Evolutionary conservation across 2,888 invertebrate species (phyloP).

Genomic region (Agrenia bidenticulata): DNA sequence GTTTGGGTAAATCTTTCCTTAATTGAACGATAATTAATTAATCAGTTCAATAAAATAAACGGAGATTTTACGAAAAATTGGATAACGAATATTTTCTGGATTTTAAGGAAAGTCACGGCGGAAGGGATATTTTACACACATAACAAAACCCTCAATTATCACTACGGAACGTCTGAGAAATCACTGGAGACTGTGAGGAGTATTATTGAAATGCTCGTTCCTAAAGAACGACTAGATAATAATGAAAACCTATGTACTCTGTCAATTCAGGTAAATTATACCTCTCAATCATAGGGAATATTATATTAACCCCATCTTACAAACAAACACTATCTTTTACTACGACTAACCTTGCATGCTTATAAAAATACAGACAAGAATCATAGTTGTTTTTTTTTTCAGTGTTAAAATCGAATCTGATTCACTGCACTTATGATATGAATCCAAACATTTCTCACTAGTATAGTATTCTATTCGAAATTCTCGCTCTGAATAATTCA

Average conservation of each 20-base stretch:
- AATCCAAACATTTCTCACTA: no score
- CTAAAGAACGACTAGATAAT: constrained; percentile 23
- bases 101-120: constrained; percentile 38
- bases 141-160: constrained; percentile 37
- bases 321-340: no score
- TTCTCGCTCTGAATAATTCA: no score
- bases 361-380: no score
- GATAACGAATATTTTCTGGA: no score
- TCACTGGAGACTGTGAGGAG: constrained; percentile 29
- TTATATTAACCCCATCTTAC: no score
- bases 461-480: no score
- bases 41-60: background rate
- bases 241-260: constrained; percentile 33
- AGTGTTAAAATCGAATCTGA: no score
- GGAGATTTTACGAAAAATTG: constrained; percentile 2
- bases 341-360: no score
- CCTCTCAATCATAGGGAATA: background rate
- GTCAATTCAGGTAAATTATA: constrained; percentile 27
- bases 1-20: constrained; percentile 17
- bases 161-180: constrained; percentile 35
- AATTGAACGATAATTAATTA: no score
- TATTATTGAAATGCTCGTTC: constrained; percentile 31
- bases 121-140: constrained; percentile 41
- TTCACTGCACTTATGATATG: no score
- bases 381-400: no score